phyloP scores from a whole-genome alignment of 2,797 vertebrate species.

The Scyliorhinus canicula region DNA sequence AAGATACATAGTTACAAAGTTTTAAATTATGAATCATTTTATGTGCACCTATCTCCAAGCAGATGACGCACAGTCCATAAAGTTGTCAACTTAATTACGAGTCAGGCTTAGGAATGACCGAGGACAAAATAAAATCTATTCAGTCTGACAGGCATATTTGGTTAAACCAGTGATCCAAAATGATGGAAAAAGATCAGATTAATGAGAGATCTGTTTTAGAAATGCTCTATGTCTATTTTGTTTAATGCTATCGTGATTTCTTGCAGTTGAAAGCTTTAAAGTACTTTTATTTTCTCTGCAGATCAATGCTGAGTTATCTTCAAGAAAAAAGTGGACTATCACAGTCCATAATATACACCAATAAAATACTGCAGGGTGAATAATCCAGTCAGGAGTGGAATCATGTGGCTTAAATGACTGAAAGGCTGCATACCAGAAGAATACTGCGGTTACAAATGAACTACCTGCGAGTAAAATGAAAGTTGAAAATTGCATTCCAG shows the following conservation, averaged over 20 bases:
- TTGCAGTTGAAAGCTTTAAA: background rate
- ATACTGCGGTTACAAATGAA: background rate
- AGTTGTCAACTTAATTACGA: background rate
- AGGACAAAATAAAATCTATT: conserved; percentile 1
- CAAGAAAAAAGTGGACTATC: background rate
- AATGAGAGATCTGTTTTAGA: conserved; percentile 8
- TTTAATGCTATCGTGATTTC: background rate
- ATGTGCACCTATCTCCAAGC: background rate
- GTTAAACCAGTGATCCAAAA: background rate
- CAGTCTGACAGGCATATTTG: background rate
- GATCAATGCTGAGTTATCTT: background rate
- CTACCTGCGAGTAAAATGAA: conserved; percentile 40
- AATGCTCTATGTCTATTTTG: background rate
- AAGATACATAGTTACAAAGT: background rate
- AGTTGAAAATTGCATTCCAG: conserved; percentile 44
- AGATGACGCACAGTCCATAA: background rate
- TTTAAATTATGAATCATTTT: conserved; percentile 4
- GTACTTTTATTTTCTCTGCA: background rate
- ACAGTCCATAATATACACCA: background rate
- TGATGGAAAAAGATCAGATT: background rate
- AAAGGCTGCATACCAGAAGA: background rate
- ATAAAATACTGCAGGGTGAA: background rate
- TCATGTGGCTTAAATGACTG: background rate
- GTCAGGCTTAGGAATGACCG: background rate
- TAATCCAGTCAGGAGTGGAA: background rate